These are phyloP conservation scores for Frankliniella fusca DNA, from an alignment of 2,888 invertebrate genomes.

Conservation along the genomic window DNA sequence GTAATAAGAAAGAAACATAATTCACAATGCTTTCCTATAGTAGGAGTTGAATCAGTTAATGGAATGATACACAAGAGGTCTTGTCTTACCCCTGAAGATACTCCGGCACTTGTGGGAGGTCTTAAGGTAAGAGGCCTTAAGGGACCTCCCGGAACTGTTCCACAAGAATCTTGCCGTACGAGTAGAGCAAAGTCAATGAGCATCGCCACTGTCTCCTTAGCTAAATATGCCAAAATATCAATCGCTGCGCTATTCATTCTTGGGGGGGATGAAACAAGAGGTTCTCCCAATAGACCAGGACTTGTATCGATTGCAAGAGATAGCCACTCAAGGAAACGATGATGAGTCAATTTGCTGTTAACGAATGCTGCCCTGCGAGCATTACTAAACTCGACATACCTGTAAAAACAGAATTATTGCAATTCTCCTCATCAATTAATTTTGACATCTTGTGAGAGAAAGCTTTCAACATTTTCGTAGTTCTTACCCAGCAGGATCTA, in stretches of 20 bases:
- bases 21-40: too few species aligned
- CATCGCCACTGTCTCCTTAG: slow-evolving; percentile 86
- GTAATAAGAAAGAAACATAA: slow-evolving; percentile 25
- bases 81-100: neutral
- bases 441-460: neutral
- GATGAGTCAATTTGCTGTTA: slow-evolving; percentile 41
- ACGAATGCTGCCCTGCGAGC: slow-evolving; percentile 73
- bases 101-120: neutral
- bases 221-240: slow-evolving; percentile 77
- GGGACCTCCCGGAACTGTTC: slow-evolving; percentile 60
- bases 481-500: slow-evolving; percentile 12
- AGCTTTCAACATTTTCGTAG: neutral
- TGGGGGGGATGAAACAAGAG: slow-evolving; percentile 36
- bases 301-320: neutral
- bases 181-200: slow-evolving; percentile 79
- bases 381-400: slow-evolving; percentile 72
- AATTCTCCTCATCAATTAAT: neutral
- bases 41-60: too few species aligned
- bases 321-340: neutral
- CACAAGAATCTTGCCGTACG: slow-evolving; percentile 70
- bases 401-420: neutral
- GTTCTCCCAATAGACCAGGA: slow-evolving; percentile 34
- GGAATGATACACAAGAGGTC: neutral
- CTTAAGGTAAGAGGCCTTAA: slow-evolving; percentile 44
- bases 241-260: slow-evolving; percentile 55